phyloP scores from a whole-genome alignment of 2,113 vertebrate species.

The Cyanoramphus novaezelandiae region DNA sequence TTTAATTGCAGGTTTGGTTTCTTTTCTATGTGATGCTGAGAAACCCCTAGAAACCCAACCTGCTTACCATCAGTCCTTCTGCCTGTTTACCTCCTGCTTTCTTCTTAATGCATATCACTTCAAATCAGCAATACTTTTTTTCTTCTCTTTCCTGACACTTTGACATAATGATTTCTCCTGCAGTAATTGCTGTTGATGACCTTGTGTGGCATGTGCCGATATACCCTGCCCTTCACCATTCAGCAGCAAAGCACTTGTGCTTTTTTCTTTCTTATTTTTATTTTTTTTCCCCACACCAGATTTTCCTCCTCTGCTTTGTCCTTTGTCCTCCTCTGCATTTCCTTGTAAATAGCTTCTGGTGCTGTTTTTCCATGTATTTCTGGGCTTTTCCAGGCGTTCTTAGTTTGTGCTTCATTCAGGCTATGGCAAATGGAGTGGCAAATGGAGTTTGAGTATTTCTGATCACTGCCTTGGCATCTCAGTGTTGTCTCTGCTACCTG shows the following conservation, averaged over 20 bases:
- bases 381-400: not conserved
- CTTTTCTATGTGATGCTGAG: not conserved
- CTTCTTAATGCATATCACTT: not conserved
- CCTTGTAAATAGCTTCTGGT: slow-evolving; percentile 47
- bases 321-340: slow-evolving; percentile 55
- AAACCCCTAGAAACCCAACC: not conserved
- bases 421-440: not conserved
- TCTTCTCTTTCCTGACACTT: not conserved
- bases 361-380: slow-evolving; percentile 28
- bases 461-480: not conserved
- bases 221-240: not conserved
- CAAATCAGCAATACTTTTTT: not conserved
- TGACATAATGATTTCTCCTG: not conserved
- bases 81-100: not conserved
- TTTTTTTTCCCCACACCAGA: not conserved
- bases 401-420: rapidly evolving
- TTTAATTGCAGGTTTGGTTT: slow-evolving; percentile 3
- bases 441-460: not conserved
- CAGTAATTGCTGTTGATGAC: not conserved
- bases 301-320: slow-evolving; percentile 62
- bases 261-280: not conserved
- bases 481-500: not conserved
- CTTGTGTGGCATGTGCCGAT: not conserved
- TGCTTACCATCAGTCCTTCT: not conserved
- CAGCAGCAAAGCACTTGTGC: not conserved